Conservation (phyloP, 2,797 vertebrate genomes). For the Manis crassicaudata region DNA sequence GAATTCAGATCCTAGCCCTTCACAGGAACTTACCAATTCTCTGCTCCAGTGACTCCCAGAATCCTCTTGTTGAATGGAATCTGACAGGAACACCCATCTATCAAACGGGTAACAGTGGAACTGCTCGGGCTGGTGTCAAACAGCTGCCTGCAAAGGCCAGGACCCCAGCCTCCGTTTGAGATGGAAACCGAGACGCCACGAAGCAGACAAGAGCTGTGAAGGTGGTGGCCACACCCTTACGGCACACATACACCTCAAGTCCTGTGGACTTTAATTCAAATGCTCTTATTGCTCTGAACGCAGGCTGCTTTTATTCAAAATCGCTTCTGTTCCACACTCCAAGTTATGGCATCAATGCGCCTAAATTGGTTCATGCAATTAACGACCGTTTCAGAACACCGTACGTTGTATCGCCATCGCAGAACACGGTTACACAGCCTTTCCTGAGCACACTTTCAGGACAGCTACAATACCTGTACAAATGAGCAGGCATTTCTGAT, state of each 20-base stretch:
- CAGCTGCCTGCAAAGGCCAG: background rate
- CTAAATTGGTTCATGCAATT: accelerated
- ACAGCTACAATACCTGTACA: background rate
- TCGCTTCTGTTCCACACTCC: background rate
- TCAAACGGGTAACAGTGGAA: background rate
- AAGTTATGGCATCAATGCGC: accelerated
- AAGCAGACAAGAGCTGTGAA: background rate
- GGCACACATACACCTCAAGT: accelerated
- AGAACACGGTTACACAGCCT: background rate
- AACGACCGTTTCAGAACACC: no score
- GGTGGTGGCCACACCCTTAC: accelerated
- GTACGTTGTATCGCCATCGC: no score
- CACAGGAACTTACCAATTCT: background rate
- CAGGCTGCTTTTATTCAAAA: accelerated
- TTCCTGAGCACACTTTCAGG: background rate
- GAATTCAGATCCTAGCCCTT: background rate
- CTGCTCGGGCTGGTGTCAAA: background rate
- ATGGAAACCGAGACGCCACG: background rate
- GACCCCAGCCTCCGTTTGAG: background rate
- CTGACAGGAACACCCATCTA: background rate
- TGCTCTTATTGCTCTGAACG: background rate
- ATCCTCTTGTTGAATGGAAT: background rate
- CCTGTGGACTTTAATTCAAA: accelerated
- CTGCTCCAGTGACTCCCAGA: background rate
- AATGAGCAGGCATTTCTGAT: background rate